Evolutionary conservation across 2,797 vertebrate genomes (phyloP), one percentile per base, ranked within the genome.

Genomic region (Molossus molossus): DNA sequence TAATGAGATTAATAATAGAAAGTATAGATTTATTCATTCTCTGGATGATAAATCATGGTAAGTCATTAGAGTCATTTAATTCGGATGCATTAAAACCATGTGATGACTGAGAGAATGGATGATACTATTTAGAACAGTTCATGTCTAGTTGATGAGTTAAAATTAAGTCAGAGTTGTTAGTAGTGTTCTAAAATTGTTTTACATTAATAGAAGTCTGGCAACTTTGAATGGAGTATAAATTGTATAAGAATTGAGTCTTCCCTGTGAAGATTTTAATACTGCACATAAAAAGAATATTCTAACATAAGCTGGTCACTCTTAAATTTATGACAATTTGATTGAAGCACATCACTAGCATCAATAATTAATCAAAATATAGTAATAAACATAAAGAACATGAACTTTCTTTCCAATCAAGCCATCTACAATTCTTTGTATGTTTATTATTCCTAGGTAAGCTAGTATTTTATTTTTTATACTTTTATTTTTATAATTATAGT

Each of bases 1-100:
- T 97, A 97, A 97, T 96, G 94, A 97, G 96, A 97, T 97, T 97
- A 97, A 97, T 97, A 97, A 96, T 94, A 94, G 81, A 96, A 97
- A 96, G 55, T 94, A 96, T 96, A 97, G 96, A 97, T 97, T 96
- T 97, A 95, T 95, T 95, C 96, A 87, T 97, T 93, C 82, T 97
- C 90, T 88, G 75, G 67, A 95, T 95, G 95, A 97, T 97, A 97
- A 96, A 98, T 97, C 94, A 96, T 96, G 96, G 93, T 94, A 97
- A 97, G 85, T 84, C 85, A 97, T 97, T 96, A 95, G 37, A 97
- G 53, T 94, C 75, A 96, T 90, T 96, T 96, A 97, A 95, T 96
- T 94, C 45, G 87, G 73, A 96, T 84, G n/a, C 60, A 89, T 37
- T 96, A 79, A 96, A 93, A 92, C 7, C 57, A 82, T 90, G 48